A percentile compares a stretch with the other conserved stretches of the same genome.
Conservation (phyloP, 1,140 invertebrate genomes). For the Ectropis grisescens region DNA sequence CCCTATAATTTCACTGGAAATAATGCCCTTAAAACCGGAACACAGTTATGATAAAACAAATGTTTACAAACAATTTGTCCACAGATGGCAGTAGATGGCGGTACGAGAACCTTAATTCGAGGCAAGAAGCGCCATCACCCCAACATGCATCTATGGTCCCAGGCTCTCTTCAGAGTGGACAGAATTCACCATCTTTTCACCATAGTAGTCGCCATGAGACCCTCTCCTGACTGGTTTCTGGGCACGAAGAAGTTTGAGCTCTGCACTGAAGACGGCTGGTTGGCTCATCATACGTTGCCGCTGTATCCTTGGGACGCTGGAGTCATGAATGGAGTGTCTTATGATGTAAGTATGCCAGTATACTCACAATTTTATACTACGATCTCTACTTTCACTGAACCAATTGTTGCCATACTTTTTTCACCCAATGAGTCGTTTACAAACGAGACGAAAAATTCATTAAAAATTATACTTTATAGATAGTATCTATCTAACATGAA, state of each 20-base stretch:
- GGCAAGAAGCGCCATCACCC: conserved; percentile 43
- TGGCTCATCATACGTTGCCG: conserved; percentile 27
- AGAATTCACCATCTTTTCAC: conserved; percentile 47
- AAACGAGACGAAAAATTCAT: too few species aligned
- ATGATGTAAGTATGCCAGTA: conserved; percentile 48
- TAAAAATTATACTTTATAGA: too few species aligned
- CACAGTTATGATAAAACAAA: too few species aligned
- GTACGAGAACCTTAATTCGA: conserved; percentile 44
- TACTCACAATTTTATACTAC: too few species aligned
- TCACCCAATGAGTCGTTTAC: too few species aligned
- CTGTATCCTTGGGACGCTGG: conserved; percentile 57
- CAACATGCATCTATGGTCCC: conserved; percentile 39
- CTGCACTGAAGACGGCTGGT: conserved; percentile 36
- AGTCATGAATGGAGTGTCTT: conserved; percentile 43
- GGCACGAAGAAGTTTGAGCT: conserved; percentile 45
- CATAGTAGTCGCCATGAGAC: conserved; percentile 38
- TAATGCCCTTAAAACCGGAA: too few species aligned
- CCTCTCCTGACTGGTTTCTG: conserved; percentile 54
- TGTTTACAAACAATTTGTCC: too few species aligned
- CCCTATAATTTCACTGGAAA: too few species aligned
- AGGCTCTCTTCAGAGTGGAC: conserved; percentile 44
- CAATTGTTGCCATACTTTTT: too few species aligned
- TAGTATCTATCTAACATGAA: too few species aligned
- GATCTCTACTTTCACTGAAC: too few species aligned
- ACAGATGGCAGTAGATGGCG: conserved; percentile 29